phyloP scores from a whole-genome alignment of 2,797 vertebrate genomes.

The Anguilla pacifica region DNA sequence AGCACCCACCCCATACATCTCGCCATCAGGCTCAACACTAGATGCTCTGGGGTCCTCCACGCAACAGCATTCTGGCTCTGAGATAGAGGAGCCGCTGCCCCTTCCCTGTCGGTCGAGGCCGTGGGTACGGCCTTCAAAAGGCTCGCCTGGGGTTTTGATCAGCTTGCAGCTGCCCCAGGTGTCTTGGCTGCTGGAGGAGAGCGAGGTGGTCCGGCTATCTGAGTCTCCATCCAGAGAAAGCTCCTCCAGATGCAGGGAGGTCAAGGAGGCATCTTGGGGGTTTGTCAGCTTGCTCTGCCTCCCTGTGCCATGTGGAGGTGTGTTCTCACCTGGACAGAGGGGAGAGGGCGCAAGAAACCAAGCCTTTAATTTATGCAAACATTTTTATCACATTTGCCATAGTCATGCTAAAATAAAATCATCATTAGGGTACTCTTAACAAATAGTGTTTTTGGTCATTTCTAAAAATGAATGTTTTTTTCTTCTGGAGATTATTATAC shows the following conservation, averaged over 20 bases:
- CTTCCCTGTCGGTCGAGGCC: constrained; percentile 71
- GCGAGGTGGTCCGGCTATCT: constrained; percentile 78
- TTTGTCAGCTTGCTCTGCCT: constrained; percentile 77
- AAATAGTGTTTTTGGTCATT: too few relatives aligned
- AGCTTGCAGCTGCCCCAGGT: constrained; percentile 82
- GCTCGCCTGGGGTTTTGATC: constrained; percentile 78
- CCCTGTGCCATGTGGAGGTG: constrained; percentile 70
- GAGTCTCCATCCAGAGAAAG: constrained; percentile 71
- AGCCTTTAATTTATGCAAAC: neutral
- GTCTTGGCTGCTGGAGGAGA: constrained; percentile 84
- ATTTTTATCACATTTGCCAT: too few relatives aligned
- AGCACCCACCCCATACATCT: constrained; percentile 90
- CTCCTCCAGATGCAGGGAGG: constrained; percentile 73
- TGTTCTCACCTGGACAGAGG: constrained; percentile 59
- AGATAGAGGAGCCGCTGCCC: constrained; percentile 78
- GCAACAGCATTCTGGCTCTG: constrained; percentile 74
- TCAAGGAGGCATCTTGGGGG: constrained; percentile 74
- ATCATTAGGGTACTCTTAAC: too few relatives aligned
- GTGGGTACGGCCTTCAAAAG: constrained; percentile 52
- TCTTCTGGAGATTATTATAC: too few relatives aligned
- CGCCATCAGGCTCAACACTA: constrained; percentile 88
- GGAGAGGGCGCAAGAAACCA: too few relatives aligned
- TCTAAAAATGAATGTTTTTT: too few relatives aligned
- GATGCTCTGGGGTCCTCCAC: constrained; percentile 81
- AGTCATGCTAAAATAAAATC: too few relatives aligned